Evolutionary conservation across 2,113 vertebrate species (phyloP), one percentile per base, ranked within the genome.

Genomic region (Dunckerocampus dactyliophorus): DNA sequence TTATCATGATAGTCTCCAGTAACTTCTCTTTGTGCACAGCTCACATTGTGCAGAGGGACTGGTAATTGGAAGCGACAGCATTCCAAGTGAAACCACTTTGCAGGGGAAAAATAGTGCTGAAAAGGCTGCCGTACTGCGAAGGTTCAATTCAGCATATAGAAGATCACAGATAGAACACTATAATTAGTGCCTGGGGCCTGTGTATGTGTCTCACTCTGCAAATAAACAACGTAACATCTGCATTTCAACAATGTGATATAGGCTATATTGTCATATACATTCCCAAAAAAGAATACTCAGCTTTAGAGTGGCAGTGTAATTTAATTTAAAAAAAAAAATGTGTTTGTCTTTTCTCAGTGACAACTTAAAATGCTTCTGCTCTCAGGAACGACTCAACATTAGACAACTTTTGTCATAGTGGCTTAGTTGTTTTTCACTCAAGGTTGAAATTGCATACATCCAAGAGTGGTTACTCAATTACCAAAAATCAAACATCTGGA

Each of bases 41-140:
- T 81, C 76, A 79, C 47, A 59, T 80, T 82, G 78, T 80, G 84
- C 73, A 79, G 80, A 76, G n/a, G 63, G 63, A 65, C 58, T 57
- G 67, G 59, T 82, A 82, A 81, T 74, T 80, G 76, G 55, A 66
- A 59, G 59, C 47, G 61, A 65, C 48, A 59, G 43, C 16, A 4
- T 63, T 63, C 62, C 66, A 47, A 63, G 59, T 19, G 63, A 43
- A 72, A 75, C 53, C 20, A 50, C 13, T 72, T 65, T 69, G 61
- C 34, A 47, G 52, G 28, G 46, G 52, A 28, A 57, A 45, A 53
- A 67, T 71, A 31, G 20, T 67, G 62, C 61, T 52, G 52, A 67
- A 75, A 59, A 45, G 45, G 59, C 16, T 1, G 12, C 48, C 19
- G 42, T 50, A 21, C 47, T 47, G 50, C 50, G 50, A 69, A 53